Base-by-base conservation (phyloP, 2,797 vertebrate genomes). In the Melanotaenia trifasciata region DNA sequence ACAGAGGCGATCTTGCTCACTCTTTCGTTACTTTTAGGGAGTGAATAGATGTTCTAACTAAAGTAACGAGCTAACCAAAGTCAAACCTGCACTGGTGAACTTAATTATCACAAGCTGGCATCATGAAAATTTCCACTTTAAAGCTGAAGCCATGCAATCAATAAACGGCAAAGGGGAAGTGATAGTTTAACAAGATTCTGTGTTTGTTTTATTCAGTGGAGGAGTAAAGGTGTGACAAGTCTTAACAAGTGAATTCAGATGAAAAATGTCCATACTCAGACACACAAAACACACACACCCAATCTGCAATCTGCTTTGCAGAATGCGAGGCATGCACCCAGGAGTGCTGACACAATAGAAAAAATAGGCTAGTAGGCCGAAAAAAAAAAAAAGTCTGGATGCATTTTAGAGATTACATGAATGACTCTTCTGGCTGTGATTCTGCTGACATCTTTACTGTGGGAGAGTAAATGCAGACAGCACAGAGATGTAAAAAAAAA, bases 271-370 rank as follows among this genome's bases (percentile, higher is more conserved):
- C 32, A 58, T 4, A 38, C 40, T 16, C 14, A 0, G 3, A 14
- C 8, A 45, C 6, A 56, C 40, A 47, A 2, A 40, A 38, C 13
- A 30, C 18, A 22, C 35, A 26, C 26, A 13, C 28, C 26, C 56
- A 71, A 64, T 84, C 33, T 2, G 0, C 65, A 59, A 51, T 76
- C 40, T 74, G 69, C 72, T 74, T 57, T 40, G 67, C 68, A 82
- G 72, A 78, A 73, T 72, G 58, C 72, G 22, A 28, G 64, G 33
- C 35, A 38, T 12, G 71, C 74, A 59, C 70, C 64, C 69, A 54
- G 65, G 74, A 86, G 63, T 86, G 87, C 85, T 89, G 87, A 93
- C 70, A 71, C 58, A 32, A 84, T 33, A 60, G 66, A 63, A 87
- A 89, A 74, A 70, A 35, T 50, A 72, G 70, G 70, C 56, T 50